Evolutionary conservation across 2,113 vertebrate genomes (phyloP).

Genomic region (Prolemur simus): DNA sequence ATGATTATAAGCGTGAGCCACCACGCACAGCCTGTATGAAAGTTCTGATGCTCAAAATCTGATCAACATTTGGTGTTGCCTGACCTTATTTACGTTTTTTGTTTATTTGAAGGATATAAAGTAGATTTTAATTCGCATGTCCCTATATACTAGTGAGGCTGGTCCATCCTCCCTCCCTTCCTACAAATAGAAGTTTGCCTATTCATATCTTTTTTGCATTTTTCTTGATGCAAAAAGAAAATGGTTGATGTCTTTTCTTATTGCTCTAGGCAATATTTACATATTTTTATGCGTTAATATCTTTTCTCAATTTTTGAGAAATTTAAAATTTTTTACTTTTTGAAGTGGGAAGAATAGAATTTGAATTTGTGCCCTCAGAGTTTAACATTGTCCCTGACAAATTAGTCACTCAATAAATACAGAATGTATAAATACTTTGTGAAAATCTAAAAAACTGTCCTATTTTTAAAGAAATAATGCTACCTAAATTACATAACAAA

Average conservation of each 20-base stretch:
- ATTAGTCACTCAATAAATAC: not conserved
- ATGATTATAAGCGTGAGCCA: no score
- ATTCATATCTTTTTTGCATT: not conserved
- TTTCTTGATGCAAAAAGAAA: no score
- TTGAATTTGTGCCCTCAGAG: not conserved
- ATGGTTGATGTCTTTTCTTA: not conserved
- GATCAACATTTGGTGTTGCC: not conserved
- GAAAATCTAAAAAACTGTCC: not conserved
- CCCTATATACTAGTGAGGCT: not conserved
- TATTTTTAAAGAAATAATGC: not conserved
- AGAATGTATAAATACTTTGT: not conserved
- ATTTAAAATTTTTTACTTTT: not conserved
- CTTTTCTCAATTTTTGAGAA: not conserved
- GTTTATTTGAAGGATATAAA: not conserved
- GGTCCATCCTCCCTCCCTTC: not conserved
- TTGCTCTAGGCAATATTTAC: not conserved
- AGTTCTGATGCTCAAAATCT: not conserved
- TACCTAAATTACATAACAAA: not conserved
- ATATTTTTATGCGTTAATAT: not conserved
- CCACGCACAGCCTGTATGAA: not conserved
- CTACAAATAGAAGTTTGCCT: not conserved
- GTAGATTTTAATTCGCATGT: not conserved
- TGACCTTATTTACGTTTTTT: not conserved
- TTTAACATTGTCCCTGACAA: not conserved
- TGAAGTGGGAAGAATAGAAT: not conserved